Evolutionary conservation across 2,113 vertebrate genomes (phyloP).

Genomic region (Propithecus coquereli): DNA sequence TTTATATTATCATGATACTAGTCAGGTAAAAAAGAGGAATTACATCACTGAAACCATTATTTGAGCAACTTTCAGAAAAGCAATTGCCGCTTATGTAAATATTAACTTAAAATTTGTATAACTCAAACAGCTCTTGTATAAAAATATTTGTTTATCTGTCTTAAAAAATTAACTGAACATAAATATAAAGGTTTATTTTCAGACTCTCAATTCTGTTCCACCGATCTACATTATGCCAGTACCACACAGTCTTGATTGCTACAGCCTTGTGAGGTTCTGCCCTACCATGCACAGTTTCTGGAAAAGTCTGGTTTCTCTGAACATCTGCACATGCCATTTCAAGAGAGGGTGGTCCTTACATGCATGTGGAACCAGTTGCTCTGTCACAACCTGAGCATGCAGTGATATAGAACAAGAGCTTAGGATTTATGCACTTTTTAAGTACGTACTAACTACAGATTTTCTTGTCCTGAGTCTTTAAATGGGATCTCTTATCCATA

Average conservation of each 20-base stretch:
- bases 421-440: background rate
- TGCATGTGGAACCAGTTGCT: background rate
- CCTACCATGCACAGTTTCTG: background rate
- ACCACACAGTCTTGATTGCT: background rate
- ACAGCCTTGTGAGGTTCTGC: background rate
- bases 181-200: background rate
- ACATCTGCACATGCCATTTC: background rate
- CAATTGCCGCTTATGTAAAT: background rate
- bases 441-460: background rate
- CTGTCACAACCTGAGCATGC: background rate
- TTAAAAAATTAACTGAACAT: background rate
- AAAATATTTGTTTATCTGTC: background rate
- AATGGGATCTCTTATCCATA: background rate
- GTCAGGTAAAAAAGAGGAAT: background rate
- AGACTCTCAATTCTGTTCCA: background rate
- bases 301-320: background rate
- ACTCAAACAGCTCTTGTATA: background rate
- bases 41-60: background rate
- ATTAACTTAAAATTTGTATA: conserved; percentile 12
- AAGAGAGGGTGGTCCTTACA: background rate
- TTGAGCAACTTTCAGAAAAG: conserved; percentile 11
- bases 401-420: background rate
- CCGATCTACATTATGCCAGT: background rate
- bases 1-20: background rate
- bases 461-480: background rate